phyloP scores from a whole-genome alignment of 1,140 invertebrate genomes.

The Drosophila sp. region DNA sequence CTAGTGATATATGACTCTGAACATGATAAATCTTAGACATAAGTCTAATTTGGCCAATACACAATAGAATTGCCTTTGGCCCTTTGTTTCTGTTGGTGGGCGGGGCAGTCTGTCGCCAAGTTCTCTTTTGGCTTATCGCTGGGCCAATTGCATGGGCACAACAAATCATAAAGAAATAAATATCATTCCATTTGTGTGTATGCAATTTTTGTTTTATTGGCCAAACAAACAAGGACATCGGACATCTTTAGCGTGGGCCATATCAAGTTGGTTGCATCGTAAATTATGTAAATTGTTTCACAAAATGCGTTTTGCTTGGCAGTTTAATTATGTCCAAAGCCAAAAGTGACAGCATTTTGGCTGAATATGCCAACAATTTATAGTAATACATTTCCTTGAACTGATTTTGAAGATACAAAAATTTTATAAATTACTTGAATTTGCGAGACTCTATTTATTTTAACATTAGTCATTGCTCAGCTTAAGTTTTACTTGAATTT shows the following conservation, averaged over 20 bases:
- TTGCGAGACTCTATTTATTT: not conserved
- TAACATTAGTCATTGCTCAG: not conserved
- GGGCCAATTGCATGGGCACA: conserved; percentile 50
- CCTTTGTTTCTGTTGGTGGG: conserved; percentile 34
- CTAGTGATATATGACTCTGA: conserved; percentile 59
- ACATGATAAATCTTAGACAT: conserved; percentile 72
- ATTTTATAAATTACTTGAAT: not conserved
- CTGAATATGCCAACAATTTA: conserved; percentile 27
- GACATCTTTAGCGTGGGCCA: conserved; percentile 29
- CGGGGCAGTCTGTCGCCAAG: conserved; percentile 45
- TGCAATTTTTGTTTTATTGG: conserved; percentile 59
- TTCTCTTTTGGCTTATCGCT: conserved; percentile 24
- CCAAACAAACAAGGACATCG: not conserved
- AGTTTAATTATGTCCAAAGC: conserved; percentile 57
- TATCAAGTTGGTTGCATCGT: conserved; percentile 48
- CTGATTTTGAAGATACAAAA: not conserved
- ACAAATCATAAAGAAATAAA: conserved; percentile 60
- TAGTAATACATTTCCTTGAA: not conserved
- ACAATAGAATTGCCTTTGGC: conserved; percentile 2
- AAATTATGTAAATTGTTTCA: conserved; percentile 68
- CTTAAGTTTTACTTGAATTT: not conserved
- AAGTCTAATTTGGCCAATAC: conserved; percentile 54
- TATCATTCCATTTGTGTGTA: conserved; percentile 41
- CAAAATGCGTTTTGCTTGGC: conserved; percentile 54
- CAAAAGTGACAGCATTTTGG: conserved; percentile 19